phyloP scores from a whole-genome alignment of 1,140 invertebrate species.

The Oryctes rhinoceros region DNA sequence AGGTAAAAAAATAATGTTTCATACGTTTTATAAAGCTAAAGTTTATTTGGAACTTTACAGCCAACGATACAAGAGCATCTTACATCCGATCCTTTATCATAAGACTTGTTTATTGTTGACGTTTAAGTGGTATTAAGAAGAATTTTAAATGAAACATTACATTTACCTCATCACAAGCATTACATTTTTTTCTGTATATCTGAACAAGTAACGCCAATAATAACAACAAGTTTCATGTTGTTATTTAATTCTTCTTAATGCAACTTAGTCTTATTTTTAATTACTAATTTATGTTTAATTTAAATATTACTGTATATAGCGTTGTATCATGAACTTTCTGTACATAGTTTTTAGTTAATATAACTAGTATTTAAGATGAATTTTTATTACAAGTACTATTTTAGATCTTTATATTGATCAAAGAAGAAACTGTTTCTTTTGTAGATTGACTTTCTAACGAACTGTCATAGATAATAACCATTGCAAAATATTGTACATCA shows the following conservation, averaged over 20 bases:
- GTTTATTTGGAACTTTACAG: slow-evolving; percentile 5
- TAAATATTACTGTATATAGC: slow-evolving; percentile 33
- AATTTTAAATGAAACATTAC: not conserved
- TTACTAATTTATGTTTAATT: slow-evolving; percentile 30
- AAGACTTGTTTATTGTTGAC: not conserved
- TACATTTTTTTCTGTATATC: too few species aligned
- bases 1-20: slow-evolving; percentile 51
- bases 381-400: slow-evolving; percentile 4
- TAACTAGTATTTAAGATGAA: slow-evolving; percentile 16
- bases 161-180: not conserved
- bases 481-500: slow-evolving; percentile 9
- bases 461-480: not conserved
- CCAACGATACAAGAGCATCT: slow-evolving; percentile 38
- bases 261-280: not conserved
- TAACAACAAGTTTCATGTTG: not conserved
- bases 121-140: not conserved
- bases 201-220: too few species aligned
- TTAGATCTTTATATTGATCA: not conserved
- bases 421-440: not conserved
- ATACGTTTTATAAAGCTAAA: not conserved
- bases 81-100: slow-evolving; percentile 41
- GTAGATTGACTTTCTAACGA: not conserved
- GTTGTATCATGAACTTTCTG: not conserved
- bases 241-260: slow-evolving; percentile 17
- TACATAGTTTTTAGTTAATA: slow-evolving; percentile 13